Evolutionary conservation across 2,113 vertebrate species (phyloP).

Genomic region (Condylura cristata): DNA sequence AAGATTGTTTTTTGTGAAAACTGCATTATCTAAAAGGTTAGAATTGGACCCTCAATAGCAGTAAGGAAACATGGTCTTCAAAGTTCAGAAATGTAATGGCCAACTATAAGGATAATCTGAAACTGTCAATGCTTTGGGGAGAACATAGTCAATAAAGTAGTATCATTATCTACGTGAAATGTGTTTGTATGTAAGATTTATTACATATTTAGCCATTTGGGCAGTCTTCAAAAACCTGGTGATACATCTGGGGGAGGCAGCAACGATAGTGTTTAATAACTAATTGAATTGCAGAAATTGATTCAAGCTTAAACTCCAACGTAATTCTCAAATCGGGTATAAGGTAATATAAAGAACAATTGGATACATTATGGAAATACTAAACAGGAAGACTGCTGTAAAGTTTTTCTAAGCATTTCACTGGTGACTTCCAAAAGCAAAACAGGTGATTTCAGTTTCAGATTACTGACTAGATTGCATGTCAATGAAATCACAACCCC

Average conservation of each 20-base stretch:
- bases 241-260: not conserved
- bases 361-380: not conserved
- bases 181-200: slow-evolving; percentile 29
- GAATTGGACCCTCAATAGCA: not conserved
- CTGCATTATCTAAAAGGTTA: not conserved
- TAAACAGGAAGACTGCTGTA: not conserved
- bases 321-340: not conserved
- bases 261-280: slow-evolving; percentile 6
- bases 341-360: not conserved
- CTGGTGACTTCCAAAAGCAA: not conserved
- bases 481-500: not conserved
- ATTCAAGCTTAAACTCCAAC: not conserved
- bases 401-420: not conserved
- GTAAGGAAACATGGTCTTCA: not conserved
- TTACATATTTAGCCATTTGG: slow-evolving; percentile 37
- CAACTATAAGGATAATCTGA: not conserved
- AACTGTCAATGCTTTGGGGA: not conserved
- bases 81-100: not conserved
- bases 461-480: not conserved
- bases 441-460: slow-evolving; percentile 44
- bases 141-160: not conserved
- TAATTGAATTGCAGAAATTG: slow-evolving; percentile 34
- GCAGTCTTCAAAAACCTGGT: slow-evolving; percentile 44
- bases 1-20: slow-evolving; percentile 24
- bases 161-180: not conserved